Evolutionary conservation across 2,797 vertebrate genomes (phyloP).

Genomic region (Rachycentron canadum): DNA sequence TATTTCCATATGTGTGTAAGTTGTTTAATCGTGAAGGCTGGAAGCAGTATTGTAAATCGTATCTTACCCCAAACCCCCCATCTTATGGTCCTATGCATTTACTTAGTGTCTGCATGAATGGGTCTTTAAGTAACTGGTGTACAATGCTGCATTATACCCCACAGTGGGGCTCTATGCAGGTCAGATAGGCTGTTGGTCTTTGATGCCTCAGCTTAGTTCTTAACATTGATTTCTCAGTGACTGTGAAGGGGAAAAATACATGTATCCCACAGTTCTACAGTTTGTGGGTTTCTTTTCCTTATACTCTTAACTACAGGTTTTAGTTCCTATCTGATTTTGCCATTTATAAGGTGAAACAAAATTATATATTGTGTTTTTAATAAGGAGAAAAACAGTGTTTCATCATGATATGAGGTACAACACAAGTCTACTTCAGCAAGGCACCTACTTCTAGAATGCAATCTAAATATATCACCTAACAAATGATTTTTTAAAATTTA

Average conservation of each 20-base stretch:
- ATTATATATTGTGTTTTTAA: conserved; percentile 14
- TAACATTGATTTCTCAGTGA: conserved; percentile 79
- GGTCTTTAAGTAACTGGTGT: conserved; percentile 83
- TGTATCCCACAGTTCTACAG: conserved; percentile 73
- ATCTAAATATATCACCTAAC: conserved; percentile 31
- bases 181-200: conserved; percentile 81
- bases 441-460: conserved; percentile 27
- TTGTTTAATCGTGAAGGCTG: conserved; percentile 71
- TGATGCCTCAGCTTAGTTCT: conserved; percentile 81
- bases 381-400: conserved; percentile 12
- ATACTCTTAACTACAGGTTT: conserved; percentile 41
- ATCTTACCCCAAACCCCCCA: conserved; percentile 59
- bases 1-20: conserved; percentile 72
- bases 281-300: conserved; percentile 75
- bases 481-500: conserved; percentile 32
- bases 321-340: conserved; percentile 26
- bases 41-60: conserved; percentile 75
- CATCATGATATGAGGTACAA: conserved; percentile 25
- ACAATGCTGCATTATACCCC: conserved; percentile 84
- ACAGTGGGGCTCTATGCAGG: conserved; percentile 85
- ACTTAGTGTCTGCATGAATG: conserved; percentile 82
- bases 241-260: conserved; percentile 76
- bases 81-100: conserved; percentile 82
- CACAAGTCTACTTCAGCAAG: conserved; percentile 12
- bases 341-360: conserved; percentile 23